These are phyloP conservation scores for Melanargia galathea DNA, from an alignment of 2,888 invertebrate species.

Conservation along the genomic window DNA sequence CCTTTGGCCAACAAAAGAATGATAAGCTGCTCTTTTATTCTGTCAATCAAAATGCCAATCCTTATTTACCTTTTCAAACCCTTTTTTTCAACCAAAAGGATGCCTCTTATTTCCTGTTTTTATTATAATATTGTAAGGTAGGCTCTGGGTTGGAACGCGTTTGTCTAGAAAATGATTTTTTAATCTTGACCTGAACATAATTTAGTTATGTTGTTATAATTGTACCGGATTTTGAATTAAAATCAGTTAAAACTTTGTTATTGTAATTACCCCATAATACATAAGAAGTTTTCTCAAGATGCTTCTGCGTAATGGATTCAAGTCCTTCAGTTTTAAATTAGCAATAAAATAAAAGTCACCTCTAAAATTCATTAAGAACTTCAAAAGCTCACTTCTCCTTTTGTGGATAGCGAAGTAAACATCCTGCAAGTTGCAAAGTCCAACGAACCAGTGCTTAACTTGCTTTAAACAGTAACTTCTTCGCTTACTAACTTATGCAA, in stretches of 20 bases:
- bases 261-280: too few species aligned
- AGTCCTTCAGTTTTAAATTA: neutral
- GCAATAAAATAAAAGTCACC: neutral
- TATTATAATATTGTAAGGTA: too few species aligned
- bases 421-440: conserved; percentile 11
- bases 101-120: neutral
- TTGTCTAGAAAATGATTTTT: too few species aligned
- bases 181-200: too few species aligned
- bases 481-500: conserved; percentile 6
- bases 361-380: conserved; percentile 14
- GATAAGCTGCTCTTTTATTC: neutral
- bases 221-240: too few species aligned
- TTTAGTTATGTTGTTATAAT: too few species aligned
- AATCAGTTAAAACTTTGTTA: too few species aligned
- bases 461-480: conserved; percentile 9
- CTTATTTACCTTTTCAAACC: neutral
- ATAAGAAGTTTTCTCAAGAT: too few species aligned
- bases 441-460: conserved; percentile 8
- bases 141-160: too few species aligned
- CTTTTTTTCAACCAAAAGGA: neutral
- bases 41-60: conserved; percentile 1
- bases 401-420: conserved; percentile 2
- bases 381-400: conserved; percentile 10
- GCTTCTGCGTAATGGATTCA: too few species aligned
- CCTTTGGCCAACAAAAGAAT: neutral